Evolutionary conservation across 2,797 vertebrate species (phyloP).

Genomic region (Takifugu rubripes): DNA sequence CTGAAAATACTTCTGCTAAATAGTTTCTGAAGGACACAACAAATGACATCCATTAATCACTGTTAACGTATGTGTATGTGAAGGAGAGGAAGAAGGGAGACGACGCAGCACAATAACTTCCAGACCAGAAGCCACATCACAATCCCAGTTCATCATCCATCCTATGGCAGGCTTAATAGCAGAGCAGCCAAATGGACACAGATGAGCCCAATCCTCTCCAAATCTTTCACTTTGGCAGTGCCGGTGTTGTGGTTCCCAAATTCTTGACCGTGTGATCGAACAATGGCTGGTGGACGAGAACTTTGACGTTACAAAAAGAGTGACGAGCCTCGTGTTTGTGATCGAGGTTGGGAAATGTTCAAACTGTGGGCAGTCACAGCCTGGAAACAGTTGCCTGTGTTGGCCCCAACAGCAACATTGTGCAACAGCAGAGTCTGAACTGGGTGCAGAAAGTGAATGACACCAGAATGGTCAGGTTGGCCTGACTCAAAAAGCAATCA

Average conservation of each 20-base stretch:
- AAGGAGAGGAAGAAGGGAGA: slow-evolving; percentile 20
- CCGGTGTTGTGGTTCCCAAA: slow-evolving; percentile 13
- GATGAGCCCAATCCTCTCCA: slow-evolving; percentile 4
- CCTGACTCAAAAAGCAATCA: slow-evolving; percentile 44
- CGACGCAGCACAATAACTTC: slow-evolving; percentile 61
- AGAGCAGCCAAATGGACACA: slow-evolving; percentile 45
- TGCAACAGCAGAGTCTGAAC: slow-evolving; percentile 14
- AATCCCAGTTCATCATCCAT: slow-evolving; percentile 50
- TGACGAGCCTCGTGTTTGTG: slow-evolving; percentile 35
- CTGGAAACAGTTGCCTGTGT: slow-evolving; percentile 43
- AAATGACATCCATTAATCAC: slow-evolving; percentile 65
- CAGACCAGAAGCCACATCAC: slow-evolving; percentile 56
- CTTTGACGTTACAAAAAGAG: slow-evolving; percentile 37
- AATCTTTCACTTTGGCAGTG: slow-evolving; percentile 1
- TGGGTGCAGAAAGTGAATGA: slow-evolving; percentile 15
- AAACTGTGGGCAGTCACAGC: slow-evolving; percentile 50
- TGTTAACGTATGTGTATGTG: slow-evolving; percentile 11
- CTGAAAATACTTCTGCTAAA: slow-evolving; percentile 29
- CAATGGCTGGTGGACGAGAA: slow-evolving; percentile 21
- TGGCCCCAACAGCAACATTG: slow-evolving; percentile 25
- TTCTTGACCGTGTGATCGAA: slow-evolving; percentile 43
- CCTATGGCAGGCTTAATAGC: slow-evolving; percentile 49
- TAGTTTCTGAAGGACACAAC: slow-evolving; percentile 53
- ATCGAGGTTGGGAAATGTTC: slow-evolving; percentile 48
- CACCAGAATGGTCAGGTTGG: background rate